A percentile compares a stretch with the other conserved stretches of the same genome.
Conservation (phyloP, 2,113 vertebrate genomes). For the Callorhinus ursinus region DNA sequence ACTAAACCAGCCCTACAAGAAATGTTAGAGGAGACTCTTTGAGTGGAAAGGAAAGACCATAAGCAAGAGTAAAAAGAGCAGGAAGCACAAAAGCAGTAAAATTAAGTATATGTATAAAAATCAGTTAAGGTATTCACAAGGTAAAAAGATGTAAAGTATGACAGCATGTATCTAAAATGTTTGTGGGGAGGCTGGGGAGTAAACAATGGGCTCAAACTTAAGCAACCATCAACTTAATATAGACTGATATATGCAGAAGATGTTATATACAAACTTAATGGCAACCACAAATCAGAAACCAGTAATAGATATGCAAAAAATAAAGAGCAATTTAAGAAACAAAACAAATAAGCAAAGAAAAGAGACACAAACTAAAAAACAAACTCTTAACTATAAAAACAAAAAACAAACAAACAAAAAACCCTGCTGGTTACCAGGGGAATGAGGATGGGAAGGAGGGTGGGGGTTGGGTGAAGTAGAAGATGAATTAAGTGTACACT, state of each 20-base stretch:
- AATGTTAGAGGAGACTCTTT: neutral
- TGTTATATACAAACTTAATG: neutral
- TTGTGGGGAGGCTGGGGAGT: neutral
- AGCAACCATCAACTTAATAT: neutral
- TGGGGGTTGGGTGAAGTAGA: neutral
- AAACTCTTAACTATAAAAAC: neutral
- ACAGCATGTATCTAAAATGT: neutral
- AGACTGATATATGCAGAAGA: neutral
- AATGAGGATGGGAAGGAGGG: neutral
- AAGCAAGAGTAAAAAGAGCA: neutral
- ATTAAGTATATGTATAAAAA: neutral
- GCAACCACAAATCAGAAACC: neutral
- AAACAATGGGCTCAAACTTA: neutral
- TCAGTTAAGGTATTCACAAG: neutral
- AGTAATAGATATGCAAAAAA: neutral
- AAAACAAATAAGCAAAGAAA: neutral
- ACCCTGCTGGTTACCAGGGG: neutral
- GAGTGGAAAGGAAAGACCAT: neutral
- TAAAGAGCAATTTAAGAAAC: neutral
- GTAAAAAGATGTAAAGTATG: neutral
- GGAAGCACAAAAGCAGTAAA: neutral
- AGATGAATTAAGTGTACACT: neutral
- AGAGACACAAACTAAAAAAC: neutral
- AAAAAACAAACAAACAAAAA: too few species aligned
- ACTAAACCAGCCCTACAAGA: neutral